Evolutionary conservation across 2,797 vertebrate species (phyloP), one percentile per base, ranked within the genome.

Genomic region (Hypotaenidia philippensis): DNA sequence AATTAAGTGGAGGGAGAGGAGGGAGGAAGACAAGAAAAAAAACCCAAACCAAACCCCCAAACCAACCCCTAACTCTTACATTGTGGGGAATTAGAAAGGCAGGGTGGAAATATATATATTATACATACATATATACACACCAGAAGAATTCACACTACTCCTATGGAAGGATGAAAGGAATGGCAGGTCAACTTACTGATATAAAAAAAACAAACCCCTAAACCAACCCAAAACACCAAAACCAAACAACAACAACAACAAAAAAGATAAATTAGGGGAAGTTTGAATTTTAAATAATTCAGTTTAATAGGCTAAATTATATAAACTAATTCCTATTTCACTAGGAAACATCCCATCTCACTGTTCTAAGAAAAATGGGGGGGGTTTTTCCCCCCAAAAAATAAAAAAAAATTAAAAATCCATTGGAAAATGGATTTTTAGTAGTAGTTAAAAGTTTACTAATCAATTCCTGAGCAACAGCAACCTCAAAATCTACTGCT

Each of bases 381-480:
- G 5, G 32, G 56, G 75, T 63, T 71, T 80, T 18, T 18, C 40
- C 34, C 34, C 34, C 34, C 34, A 8, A 34, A 34, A 34, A 34
- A 34, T 8, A 11, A 10, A 18, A 44, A 44, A 44, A 44, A 44
- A 41, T 19, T 71, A 70, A 70, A 92, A 94, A 97, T 93, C 97
- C 96, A 97, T 71, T 69, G 83, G 31, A 21, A 92, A 96, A 96
- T 93, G 92, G 96, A 96, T 93, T 94, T 93, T 89, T 75, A 95
- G 86, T 96, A 96, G 95, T 95, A 95, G 94, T 96, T 96, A 95
- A 96, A 94, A 96, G 93, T 96, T 96, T 87, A 94, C 96, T 96
- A 93, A 96, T 93, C 94, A 93, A 95, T 98, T 97, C 97, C 97
- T 97, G 96, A 98, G 97, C 96, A 96, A 96, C 90, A 97, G 95